Evolutionary conservation across 1,140 invertebrate genomes (phyloP), one percentile per base, ranked within the genome.

Genomic region (Cardiocondyla obscurior): DNA sequence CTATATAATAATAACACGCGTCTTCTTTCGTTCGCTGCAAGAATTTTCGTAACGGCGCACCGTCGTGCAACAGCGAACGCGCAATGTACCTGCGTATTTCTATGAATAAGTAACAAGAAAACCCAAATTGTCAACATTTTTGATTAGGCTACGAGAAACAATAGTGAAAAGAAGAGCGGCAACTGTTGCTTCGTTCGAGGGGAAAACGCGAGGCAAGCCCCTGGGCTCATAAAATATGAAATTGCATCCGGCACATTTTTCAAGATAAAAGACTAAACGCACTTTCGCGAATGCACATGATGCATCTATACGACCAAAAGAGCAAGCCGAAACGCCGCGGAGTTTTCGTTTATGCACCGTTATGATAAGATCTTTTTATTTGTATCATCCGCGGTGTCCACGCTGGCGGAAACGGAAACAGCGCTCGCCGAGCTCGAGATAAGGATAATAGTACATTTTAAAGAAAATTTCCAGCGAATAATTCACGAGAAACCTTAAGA

Each of bases 181-280:
- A 76, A 79, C 74, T 79, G 74, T 79, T 79, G 74, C 74, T 79
- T 69, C 62, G 28, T 79, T 77, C 69, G 46, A 30, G 57, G 33
- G 12, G 12, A 8, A 76, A 36, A 65, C 46, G 22, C 74, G 57
- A 28, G 70, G n/a, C 36, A 28, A 39, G n/a, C n/a, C n/a, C n/a
- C n/a, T n/a, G n/a, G n/a, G 36, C 70, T 83, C 70, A 85, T 88
- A 76, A 83, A 88, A 87, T 82, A 83, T 81, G 44, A 88, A 85
- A 85, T 83, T 77, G 49, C 64, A 84, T 79, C 79, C 76, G 53
- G 57, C 10, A 3, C 16, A 76, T 85, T 72, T 86, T 76, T 84
- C 70, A 60, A 57, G 62, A 76, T 74, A 82, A 62, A 74, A 69
- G 62, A 82, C 76, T 74, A 55, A 83, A 83, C 72, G 83, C 81